Evolutionary conservation across 2,113 vertebrate species (phyloP), one percentile per base, ranked within the genome.

Genomic region (Steatornis caripensis): DNA sequence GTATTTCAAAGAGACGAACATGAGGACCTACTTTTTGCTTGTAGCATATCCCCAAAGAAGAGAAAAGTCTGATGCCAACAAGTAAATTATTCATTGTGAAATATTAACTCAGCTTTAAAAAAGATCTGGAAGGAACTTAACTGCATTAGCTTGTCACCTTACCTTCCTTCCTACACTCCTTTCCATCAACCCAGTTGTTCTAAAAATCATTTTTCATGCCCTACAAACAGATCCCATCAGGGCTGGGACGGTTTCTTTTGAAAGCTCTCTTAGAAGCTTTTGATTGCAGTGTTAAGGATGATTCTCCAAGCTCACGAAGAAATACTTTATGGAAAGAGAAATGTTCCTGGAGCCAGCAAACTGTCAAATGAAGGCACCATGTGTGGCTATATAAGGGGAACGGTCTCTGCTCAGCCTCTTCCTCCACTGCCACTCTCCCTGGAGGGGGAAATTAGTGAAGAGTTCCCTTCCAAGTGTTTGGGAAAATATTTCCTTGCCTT

Each of bases 51-150:
- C 57, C 37, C 39, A 57, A 81, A 87, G 85, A 92, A 80, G 76
- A 80, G 62, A 87, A 96, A 89, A 94, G 76, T 51, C n/a, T 84
- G 80, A 95, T 93, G 66, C 39, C 76, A 93, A 75, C 43, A 90
- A 72, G 74, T 79, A 84, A 93, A 94, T 95, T 89, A 95, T 92
- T 93, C 24, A 79, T 79, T 74, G 32, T 89, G 74, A 93, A 84
- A 92, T 87, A 84, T 75, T 93, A 86, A 34, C 41, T 84, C 23
- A 5, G 48, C 39, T 93, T 93, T 71, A 84, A 54, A 76, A 94
- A 64, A 71, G 9, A 78, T 78, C 53, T 89, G 27, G 57, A 89
- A 90, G 45, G 36, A 93, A 84, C 15, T 82, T 78, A n/a, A n/a
- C 0, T 68, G 46, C 64, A 68, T 94, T 93, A 92, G 34, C 9